Percentiles rank a stretch among this genome's conserved stretches.
These are phyloP conservation scores for Astropecten irregularis DNA, from an alignment of 53 echinoderm and acorn worm species.

Conservation along the genomic window DNA sequence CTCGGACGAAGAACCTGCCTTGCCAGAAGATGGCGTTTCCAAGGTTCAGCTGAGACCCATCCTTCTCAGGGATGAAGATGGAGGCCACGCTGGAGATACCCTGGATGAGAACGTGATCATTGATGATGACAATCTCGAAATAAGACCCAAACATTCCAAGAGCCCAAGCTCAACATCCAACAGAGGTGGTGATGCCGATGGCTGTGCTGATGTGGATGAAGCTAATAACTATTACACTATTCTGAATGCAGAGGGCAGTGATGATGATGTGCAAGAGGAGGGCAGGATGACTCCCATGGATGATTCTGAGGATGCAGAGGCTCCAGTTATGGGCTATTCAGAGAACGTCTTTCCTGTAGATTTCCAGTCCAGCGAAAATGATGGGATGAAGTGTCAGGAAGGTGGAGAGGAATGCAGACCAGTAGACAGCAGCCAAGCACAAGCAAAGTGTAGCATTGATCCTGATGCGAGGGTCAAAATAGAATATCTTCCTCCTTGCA, in stretches of 20 bases:
- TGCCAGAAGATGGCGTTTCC: conserved; percentile 1
- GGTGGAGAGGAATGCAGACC: neutral
- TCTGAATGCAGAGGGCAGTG: conserved; percentile 43
- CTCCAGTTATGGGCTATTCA: neutral
- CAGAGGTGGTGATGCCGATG: conserved; percentile 21
- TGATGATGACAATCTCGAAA: conserved; percentile 48
- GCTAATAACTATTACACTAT: conserved; percentile 30
- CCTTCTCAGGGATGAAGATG: conserved; percentile 23
- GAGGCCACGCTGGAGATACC: neutral
- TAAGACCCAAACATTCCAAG: conserved; percentile 22
- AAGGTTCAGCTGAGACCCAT: conserved; percentile 23
- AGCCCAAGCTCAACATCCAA: neutral
- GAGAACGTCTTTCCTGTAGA: neutral
- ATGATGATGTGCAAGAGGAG: conserved; percentile 14
- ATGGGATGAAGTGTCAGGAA: conserved; percentile 1
- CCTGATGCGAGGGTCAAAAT: conserved; percentile 39
- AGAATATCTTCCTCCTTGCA: neutral
- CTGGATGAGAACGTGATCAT: conserved; percentile 21
- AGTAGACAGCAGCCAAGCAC: conserved; percentile 1
- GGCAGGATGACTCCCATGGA: neutral
- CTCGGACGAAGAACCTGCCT: neutral
- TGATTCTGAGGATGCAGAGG: conserved; percentile 31
- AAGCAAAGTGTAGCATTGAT: conserved; percentile 22
- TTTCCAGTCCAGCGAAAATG: neutral
- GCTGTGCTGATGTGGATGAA: neutral